Base-by-base conservation (phyloP, 2,113 vertebrate genomes). In the Chauna torquata region DNA sequence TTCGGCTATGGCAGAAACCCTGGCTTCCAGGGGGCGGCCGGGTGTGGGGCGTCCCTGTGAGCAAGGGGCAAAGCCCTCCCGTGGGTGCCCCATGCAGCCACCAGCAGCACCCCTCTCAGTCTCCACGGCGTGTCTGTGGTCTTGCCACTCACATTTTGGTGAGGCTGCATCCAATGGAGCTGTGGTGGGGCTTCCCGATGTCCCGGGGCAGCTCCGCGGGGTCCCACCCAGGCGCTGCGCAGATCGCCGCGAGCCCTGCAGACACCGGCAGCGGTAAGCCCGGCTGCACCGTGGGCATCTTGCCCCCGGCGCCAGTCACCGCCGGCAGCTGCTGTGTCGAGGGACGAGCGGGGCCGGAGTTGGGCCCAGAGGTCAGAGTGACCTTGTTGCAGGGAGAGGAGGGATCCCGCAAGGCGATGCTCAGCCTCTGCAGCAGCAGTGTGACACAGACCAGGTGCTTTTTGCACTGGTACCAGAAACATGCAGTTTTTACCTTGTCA, bases 151-250 rank as follows among this genome's bases (percentile, higher is more conserved):
- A 61, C 18, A 19, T 27, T 42, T 66, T 45, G 42, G 6, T 52
- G 5, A 24, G 0, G 1, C 17, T 17, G 0, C 4, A 40, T 12
- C 1, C 12, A 6, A 4, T 15, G 2, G 23, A 30, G 25, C 17
- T 25, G 66, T 16, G 15, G 6, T 11, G 69, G 30, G 36, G 25
- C 49, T 30, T 18, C 19, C 30, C 12, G 2, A 36, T 28, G 68
- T 16, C 47, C 16, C 32, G 16, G 49, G 14, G 18, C 14, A 12
- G n/a, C n/a, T 71, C 24, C 47, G 47, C 28, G 12, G 17, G 25
- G 8, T 36, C 45, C 17, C 62, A 25, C 14, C 1, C 23, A 32
- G 40, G 34, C 10, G 1, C 5, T 65, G 17, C n/a, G 61, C 17
- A 66, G 28, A 8, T 42, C 4, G 6, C 49, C 58, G 6, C 1